A percentile compares a stretch with the other conserved stretches of the same genome.
Conservation (phyloP, 2,113 vertebrate species). For the Uropsilus gracilis region DNA sequence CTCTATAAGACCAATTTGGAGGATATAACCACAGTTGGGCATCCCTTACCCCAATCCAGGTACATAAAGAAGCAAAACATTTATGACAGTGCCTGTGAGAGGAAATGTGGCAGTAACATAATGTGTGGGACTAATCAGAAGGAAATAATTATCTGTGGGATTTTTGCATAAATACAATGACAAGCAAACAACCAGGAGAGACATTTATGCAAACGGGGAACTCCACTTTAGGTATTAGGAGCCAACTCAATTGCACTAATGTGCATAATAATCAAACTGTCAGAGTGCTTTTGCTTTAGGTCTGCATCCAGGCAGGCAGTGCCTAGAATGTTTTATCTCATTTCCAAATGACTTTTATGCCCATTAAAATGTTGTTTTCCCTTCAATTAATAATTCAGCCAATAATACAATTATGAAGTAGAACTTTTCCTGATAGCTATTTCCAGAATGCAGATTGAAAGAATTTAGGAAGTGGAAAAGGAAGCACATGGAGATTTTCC, state of each 20-base stretch:
- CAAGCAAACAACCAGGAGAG: slow-evolving; percentile 58
- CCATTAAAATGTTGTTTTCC: slow-evolving; percentile 86
- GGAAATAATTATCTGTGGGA: slow-evolving; percentile 60
- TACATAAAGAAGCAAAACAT: not conserved
- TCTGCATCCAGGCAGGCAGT: slow-evolving; percentile 72
- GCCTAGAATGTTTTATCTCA: slow-evolving; percentile 81
- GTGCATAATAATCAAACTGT: slow-evolving; percentile 82
- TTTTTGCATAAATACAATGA: slow-evolving; percentile 69
- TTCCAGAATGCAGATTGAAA: slow-evolving; percentile 69
- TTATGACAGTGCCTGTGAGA: not conserved
- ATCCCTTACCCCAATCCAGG: not conserved
- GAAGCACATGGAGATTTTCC: not conserved
- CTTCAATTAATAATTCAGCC: slow-evolving; percentile 88
- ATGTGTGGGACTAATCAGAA: slow-evolving; percentile 71
- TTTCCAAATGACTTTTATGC: slow-evolving; percentile 85
- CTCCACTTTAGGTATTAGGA: slow-evolving; percentile 56
- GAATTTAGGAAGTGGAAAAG: slow-evolving; percentile 60
- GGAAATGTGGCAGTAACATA: not conserved
- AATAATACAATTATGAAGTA: slow-evolving; percentile 85
- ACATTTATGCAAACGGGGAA: slow-evolving; percentile 63
- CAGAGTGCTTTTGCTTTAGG: slow-evolving; percentile 69
- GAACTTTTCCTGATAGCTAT: slow-evolving; percentile 76
- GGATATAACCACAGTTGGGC: not conserved
- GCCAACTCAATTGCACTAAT: slow-evolving; percentile 77
- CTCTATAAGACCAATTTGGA: not conserved